Evolutionary conservation across 2,888 invertebrate genomes (phyloP).

Genomic region (Scelioninae gen. 1): DNA sequence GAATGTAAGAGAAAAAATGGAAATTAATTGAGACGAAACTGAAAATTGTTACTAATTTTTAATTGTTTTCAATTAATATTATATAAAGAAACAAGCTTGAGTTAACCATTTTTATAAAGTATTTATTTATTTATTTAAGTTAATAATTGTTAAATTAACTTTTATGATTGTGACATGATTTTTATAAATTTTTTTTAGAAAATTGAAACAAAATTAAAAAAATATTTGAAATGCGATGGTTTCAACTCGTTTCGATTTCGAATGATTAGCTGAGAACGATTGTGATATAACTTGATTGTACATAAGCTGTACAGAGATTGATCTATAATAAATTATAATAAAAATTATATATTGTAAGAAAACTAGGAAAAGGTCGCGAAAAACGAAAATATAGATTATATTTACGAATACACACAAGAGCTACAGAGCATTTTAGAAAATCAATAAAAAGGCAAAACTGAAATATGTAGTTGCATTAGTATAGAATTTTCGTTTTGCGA

Average conservation of each 20-base stretch:
- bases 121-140: neutral
- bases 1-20: too few relatives aligned
- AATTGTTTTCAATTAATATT: too few relatives aligned
- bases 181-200: neutral
- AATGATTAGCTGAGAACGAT: conserved; percentile 69
- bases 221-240: conserved; percentile 10
- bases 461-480: conserved; percentile 6
- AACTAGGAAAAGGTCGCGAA: conserved; percentile 75
- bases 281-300: conserved; percentile 73
- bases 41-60: too few relatives aligned
- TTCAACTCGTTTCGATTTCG: conserved; percentile 25
- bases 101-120: neutral
- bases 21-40: neutral
- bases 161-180: too few relatives aligned
- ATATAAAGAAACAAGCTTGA: too few relatives aligned
- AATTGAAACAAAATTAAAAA: neutral
- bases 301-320: conserved; percentile 78
- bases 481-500: conserved; percentile 1
- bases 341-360: conserved; percentile 71
- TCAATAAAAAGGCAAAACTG: neutral
- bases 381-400: conserved; percentile 73
- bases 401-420: conserved; percentile 77
- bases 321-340: conserved; percentile 47
- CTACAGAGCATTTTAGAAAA: neutral
- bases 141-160: too few relatives aligned